Evolutionary conservation across 2,888 invertebrate genomes (phyloP).

Genomic region (Protonemura montana): DNA sequence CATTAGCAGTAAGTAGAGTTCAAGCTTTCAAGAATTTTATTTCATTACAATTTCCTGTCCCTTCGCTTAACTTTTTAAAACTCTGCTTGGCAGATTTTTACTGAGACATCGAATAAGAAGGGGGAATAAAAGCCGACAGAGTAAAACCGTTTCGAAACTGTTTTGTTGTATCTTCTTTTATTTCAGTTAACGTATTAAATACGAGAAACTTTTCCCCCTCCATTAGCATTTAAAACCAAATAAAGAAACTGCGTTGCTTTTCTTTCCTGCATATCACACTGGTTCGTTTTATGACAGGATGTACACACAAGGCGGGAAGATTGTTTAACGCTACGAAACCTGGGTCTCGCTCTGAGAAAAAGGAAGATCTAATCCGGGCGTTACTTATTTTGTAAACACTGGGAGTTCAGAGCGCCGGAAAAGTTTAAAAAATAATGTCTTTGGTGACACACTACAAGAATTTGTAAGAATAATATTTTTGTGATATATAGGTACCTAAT

Average conservation of each 20-base stretch:
- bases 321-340: neutral
- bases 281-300: neutral
- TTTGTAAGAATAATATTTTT: too few relatives aligned
- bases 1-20: slow-evolving; percentile 40
- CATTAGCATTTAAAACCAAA: slow-evolving; percentile 43
- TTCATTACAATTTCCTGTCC: slow-evolving; percentile 48
- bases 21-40: slow-evolving; percentile 44
- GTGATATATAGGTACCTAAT: too few relatives aligned
- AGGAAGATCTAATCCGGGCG: neutral
- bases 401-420: too few relatives aligned
- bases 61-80: slow-evolving; percentile 43
- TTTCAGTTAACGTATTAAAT: slow-evolving; percentile 44
- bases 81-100: slow-evolving; percentile 48
- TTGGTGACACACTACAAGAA: too few relatives aligned
- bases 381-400: neutral
- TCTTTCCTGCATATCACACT: neutral
- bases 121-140: slow-evolving; percentile 19
- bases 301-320: neutral
- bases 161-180: slow-evolving; percentile 37
- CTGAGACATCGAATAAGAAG: slow-evolving; percentile 43
- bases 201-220: slow-evolving; percentile 41
- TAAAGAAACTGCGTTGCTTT: slow-evolving; percentile 26
- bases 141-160: slow-evolving; percentile 14
- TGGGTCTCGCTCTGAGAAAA: neutral
- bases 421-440: too few relatives aligned